Evolutionary conservation across 2,797 vertebrate species (phyloP).

Genomic region (Phrynocephalus vlangalii): DNA sequence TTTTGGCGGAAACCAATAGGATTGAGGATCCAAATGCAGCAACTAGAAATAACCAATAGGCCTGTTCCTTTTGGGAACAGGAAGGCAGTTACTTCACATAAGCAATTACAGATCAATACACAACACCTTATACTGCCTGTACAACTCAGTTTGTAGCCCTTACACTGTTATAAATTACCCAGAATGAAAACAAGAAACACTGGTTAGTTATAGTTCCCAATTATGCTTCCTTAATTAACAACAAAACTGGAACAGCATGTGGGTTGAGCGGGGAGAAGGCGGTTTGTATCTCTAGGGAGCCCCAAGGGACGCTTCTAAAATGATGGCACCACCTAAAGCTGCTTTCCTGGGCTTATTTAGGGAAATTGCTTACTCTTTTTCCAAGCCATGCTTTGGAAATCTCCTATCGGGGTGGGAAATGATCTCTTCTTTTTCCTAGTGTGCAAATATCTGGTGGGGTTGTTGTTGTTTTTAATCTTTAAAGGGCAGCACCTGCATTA

Average conservation of each 20-base stretch:
- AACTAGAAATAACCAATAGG: no score
- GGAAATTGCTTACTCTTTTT: constrained; percentile 4
- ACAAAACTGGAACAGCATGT: background rate
- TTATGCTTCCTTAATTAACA: constrained; percentile 12
- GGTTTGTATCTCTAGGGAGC: background rate
- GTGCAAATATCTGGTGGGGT: constrained; percentile 55
- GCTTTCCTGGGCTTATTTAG: constrained; percentile 27
- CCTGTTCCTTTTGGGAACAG: no score
- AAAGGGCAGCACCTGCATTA: constrained; percentile 67
- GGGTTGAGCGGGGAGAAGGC: background rate
- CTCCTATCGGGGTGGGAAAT: constrained; percentile 36
- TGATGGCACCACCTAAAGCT: background rate
- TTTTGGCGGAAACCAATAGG: no score
- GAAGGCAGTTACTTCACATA: no score
- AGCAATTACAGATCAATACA: no score
- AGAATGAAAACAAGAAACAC: background rate
- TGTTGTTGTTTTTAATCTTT: constrained; percentile 27
- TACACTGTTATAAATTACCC: background rate
- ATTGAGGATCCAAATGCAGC: no score
- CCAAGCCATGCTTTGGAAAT: background rate
- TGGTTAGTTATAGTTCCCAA: background rate
- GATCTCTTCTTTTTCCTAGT: constrained; percentile 45
- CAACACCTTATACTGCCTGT: background rate
- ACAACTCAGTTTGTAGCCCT: no score
- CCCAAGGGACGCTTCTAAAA: background rate